These are phyloP conservation scores for Halyomorpha halys DNA, from an alignment of 1,140 invertebrate genomes.

Conservation along the genomic window DNA sequence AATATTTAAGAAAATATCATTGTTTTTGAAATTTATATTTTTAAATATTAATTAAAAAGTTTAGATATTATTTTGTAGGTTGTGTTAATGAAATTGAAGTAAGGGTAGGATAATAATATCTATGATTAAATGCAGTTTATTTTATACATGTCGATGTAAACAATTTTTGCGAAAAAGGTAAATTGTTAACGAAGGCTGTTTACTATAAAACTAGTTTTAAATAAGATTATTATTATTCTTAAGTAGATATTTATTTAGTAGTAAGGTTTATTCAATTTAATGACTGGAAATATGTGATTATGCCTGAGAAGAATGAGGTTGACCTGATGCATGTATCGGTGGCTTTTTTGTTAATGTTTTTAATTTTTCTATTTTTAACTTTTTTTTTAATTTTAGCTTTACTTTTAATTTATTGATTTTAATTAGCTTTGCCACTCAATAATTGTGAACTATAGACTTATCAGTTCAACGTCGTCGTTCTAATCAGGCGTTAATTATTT, in stretches of 20 bases:
- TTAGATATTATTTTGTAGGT: conserved; percentile 15
- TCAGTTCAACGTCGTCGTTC: conserved; percentile 10
- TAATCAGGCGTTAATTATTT: conserved; percentile 9
- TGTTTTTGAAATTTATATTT: conserved; percentile 5
- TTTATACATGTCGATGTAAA: conserved; percentile 16
- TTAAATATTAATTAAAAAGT: conserved; percentile 13
- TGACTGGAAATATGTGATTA: conserved; percentile 16
- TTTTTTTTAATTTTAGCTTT: not conserved
- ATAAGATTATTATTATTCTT: conserved; percentile 14
- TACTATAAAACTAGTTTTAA: conserved; percentile 16
- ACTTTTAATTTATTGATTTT: too few species aligned
- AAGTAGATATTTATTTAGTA: conserved; percentile 17
- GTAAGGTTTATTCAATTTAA: conserved; percentile 8
- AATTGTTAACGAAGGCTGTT: conserved; percentile 19
- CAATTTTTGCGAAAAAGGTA: conserved; percentile 4
- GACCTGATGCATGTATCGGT: not conserved
- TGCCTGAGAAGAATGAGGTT: conserved; percentile 7
- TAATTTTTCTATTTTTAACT: not conserved
- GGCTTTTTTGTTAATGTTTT: conserved; percentile 6
- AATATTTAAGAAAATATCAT: conserved; percentile 3
- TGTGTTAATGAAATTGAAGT: conserved; percentile 6
- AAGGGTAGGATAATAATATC: conserved; percentile 9
- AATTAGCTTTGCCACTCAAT: too few species aligned
- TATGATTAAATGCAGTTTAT: conserved; percentile 14
- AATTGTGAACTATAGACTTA: too few species aligned